Evolutionary conservation across 2,888 invertebrate genomes (phyloP).

Genomic region (Magallana nippona): DNA sequence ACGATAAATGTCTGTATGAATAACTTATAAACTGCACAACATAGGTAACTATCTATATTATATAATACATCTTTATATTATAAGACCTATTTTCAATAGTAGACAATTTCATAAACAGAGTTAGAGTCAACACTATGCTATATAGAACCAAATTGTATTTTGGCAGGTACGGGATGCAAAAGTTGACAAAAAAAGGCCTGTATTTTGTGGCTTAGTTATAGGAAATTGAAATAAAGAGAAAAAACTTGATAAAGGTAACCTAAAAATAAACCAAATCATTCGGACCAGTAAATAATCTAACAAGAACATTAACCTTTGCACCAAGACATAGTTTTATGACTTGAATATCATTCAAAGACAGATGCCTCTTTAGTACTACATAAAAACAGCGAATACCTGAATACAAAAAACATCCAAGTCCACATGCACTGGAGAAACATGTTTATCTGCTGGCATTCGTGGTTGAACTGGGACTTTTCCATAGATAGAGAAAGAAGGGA

Average conservation of each 20-base stretch:
- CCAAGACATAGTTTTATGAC: neutral
- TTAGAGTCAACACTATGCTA: constrained; percentile 29
- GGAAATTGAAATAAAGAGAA: neutral
- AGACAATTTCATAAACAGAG: neutral
- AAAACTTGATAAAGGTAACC: neutral
- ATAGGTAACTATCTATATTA: constrained; percentile 51
- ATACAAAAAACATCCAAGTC: constrained; percentile 5
- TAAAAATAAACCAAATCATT: constrained; percentile 1
- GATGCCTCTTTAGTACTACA: constrained; percentile 11
- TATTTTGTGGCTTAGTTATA: constrained; percentile 3
- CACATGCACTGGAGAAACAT: neutral
- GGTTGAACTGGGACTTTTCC: neutral
- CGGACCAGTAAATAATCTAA: constrained; percentile 11
- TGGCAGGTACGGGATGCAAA: constrained; percentile 44
- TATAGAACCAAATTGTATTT: constrained; percentile 41
- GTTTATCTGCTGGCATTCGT: neutral
- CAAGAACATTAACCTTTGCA: constrained; percentile 25
- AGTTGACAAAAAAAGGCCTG: constrained; percentile 35
- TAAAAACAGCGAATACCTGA: constrained; percentile 7
- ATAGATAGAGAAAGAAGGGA: neutral
- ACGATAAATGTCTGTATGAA: constrained; percentile 39
- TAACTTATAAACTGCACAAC: constrained; percentile 50
- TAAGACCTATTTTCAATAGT: neutral
- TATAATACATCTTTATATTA: constrained; percentile 28
- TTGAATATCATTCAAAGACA: neutral